A percentile compares a stretch with the other conserved stretches of the same genome.
Conservation (phyloP, 2,797 vertebrate species). For the Hypotaenidia okinawae region DNA sequence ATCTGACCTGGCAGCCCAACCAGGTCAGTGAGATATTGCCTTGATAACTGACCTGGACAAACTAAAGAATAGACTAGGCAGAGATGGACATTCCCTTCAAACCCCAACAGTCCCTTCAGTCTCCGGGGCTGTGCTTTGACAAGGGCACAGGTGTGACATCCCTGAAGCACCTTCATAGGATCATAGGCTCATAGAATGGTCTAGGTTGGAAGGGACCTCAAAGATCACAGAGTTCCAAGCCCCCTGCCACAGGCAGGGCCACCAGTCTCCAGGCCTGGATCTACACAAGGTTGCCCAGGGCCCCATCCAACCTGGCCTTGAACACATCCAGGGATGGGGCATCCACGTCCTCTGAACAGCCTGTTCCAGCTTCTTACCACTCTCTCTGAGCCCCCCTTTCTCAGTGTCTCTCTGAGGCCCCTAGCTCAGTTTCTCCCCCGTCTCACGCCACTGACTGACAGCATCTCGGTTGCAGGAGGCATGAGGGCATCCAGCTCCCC, state of each 20-base stretch:
- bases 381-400: too few species aligned
- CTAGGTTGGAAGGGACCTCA: too few species aligned
- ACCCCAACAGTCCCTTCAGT: not conserved
- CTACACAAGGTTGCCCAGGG: too few species aligned
- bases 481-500: not conserved
- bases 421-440: not conserved
- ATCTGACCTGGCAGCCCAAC: rapidly evolving
- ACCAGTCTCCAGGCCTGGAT: too few species aligned
- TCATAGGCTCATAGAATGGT: too few species aligned
- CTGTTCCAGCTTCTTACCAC: too few species aligned
- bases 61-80: not conserved
- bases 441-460: rapidly evolving
- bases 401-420: too few species aligned
- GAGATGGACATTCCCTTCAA: not conserved
- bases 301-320: too few species aligned
- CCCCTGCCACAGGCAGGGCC: too few species aligned
- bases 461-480: not conserved
- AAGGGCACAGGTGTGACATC: rapidly evolving
- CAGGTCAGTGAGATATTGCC: not conserved
- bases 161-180: not conserved
- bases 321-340: too few species aligned
- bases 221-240: too few species aligned
- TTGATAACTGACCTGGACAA: not conserved
- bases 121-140: not conserved
- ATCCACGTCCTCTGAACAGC: too few species aligned